Evolutionary conservation across 2,888 invertebrate species (phyloP).

Genomic region (Ypsolopha scabrella): DNA sequence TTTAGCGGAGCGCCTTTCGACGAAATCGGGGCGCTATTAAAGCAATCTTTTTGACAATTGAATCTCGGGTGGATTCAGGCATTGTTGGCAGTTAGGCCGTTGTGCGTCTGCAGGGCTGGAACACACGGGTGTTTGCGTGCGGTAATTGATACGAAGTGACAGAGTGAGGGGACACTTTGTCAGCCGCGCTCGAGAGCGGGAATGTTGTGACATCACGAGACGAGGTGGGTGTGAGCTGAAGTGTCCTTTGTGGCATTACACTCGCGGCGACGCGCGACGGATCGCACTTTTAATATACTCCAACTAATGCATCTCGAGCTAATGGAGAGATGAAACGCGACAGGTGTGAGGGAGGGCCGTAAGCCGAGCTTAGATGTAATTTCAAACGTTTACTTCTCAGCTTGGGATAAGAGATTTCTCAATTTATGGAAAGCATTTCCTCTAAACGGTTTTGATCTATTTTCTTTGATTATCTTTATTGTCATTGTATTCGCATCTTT

Average conservation of each 20-base stretch:
- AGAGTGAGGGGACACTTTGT: slow-evolving; percentile 55
- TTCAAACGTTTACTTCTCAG: neutral
- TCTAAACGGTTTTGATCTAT: too few species aligned
- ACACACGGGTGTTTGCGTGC: slow-evolving; percentile 64
- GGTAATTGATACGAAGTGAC: slow-evolving; percentile 71
- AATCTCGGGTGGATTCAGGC: slow-evolving; percentile 54
- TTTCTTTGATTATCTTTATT: too few species aligned
- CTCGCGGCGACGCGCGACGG: slow-evolving; percentile 31
- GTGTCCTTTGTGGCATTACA: slow-evolving; percentile 71
- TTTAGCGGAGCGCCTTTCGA: slow-evolving; percentile 40
- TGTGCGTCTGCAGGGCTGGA: slow-evolving; percentile 23
- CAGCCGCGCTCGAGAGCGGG: slow-evolving; percentile 54
- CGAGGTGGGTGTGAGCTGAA: slow-evolving; percentile 69
- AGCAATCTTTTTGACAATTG: slow-evolving; percentile 66
- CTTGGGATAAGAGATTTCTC: too few species aligned
- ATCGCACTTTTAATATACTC: slow-evolving; percentile 62
- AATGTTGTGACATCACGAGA: slow-evolving; percentile 67
- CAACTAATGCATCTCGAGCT: slow-evolving; percentile 65
- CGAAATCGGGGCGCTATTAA: slow-evolving; percentile 48
- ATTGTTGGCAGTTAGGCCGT: slow-evolving; percentile 52
- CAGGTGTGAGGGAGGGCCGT: slow-evolving; percentile 43
- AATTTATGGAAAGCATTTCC: too few species aligned
- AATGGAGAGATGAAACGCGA: slow-evolving; percentile 57
- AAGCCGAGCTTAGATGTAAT: neutral
- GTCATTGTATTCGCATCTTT: too few species aligned